Evolutionary conservation across 1,140 invertebrate species (phyloP), one percentile per base, ranked within the genome.

Genomic region (Lithobius niger): DNA sequence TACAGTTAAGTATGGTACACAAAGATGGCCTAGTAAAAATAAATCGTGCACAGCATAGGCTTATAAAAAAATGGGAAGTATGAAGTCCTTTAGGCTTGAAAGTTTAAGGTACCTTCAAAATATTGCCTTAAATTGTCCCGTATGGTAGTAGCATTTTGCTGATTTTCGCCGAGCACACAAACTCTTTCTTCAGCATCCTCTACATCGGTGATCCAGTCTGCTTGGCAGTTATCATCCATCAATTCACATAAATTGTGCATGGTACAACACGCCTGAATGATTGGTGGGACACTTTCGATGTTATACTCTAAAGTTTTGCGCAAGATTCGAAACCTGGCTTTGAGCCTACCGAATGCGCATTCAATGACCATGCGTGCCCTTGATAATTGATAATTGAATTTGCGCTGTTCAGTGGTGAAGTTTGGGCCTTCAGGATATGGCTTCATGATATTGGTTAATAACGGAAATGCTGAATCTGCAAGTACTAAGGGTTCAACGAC

Each of bases 401-500:
- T 13, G 22, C 6, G 6, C 45, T 48, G 45, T 19, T 18, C 13
- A 10, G 6, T 19, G 19, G 18, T 48, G 6, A 19, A 19, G 19
- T 19, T 10, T 13, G 45, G 19, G n/a, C 36, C 36, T 6, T 48
- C 45, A 6, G 18, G 45, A 19, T 48, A 48, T 19, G 45, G 45
- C 19, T 48, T 48, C 19, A 48, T 48, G 6, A 48, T 19, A 48
- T 6, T 19, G 6, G 6, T 18, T 24, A 19, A 19, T 48, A 48
- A 48, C 6, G 45, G 45, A 24, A 48, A 48, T 6, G 45, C 45
- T 19, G 45, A 48, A 48, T 48, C 45, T 6, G 10, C 45, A 10
- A 48, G 19, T 13, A 48, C 6, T 6, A 48, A 48, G 13, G 22
- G 31, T 10, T 36, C 10, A 10, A 36, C 31, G n/a, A 10, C 31